These are phyloP conservation scores for Brachyhypopomus gauderio DNA, from an alignment of 2,113 vertebrate genomes.

Conservation along the genomic window DNA sequence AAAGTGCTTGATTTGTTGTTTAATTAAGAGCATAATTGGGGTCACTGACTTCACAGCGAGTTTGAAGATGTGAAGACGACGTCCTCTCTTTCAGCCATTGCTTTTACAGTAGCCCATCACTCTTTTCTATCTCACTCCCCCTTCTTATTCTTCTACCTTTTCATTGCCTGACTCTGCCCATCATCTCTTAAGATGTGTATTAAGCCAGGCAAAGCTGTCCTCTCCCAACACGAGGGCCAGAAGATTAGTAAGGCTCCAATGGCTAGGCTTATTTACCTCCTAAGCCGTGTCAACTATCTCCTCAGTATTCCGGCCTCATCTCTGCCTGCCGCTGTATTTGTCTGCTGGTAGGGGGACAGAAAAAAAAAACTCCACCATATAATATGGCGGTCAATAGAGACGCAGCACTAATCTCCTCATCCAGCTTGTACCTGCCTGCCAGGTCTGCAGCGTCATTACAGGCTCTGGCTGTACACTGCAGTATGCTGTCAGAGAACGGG, in stretches of 20 bases:
- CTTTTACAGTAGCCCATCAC: constrained; percentile 28
- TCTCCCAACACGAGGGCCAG: constrained; percentile 42
- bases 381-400: constrained; percentile 50
- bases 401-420: constrained; percentile 51
- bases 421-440: constrained; percentile 39
- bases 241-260: constrained; percentile 54
- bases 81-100: not conserved
- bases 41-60: not conserved
- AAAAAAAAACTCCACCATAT: constrained; percentile 25
- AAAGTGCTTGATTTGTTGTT: not conserved
- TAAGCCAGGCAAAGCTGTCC: constrained; percentile 43
- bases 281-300: constrained; percentile 46
- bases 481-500: not conserved
- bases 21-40: constrained; percentile 40
- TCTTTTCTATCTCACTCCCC: constrained; percentile 16
- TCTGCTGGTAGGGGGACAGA: not conserved
- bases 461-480: constrained; percentile 1
- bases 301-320: constrained; percentile 39
- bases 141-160: constrained; percentile 11
- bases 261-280: constrained; percentile 51
- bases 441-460: constrained; percentile 43
- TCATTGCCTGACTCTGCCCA: constrained; percentile 34
- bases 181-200: constrained; percentile 47
- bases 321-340: constrained; percentile 19
- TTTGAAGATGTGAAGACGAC: not conserved